phyloP scores from a whole-genome alignment of 1,140 invertebrate species.

The Drosophila burlai region DNA sequence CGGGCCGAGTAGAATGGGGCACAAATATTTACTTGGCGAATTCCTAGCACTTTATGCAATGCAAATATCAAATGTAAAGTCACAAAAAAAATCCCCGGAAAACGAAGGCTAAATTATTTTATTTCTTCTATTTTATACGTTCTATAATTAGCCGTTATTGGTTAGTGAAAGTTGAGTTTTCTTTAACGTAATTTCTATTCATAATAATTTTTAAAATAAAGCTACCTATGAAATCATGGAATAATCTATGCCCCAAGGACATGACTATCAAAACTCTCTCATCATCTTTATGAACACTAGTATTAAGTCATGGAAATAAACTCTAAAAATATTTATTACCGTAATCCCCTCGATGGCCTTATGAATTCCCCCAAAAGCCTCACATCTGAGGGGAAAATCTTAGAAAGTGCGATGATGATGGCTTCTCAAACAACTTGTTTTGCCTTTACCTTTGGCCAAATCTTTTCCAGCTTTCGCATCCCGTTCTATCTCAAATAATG shows the following conservation, averaged over 20 bases:
- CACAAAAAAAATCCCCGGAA: conserved; percentile 25
- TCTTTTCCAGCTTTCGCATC: conserved; percentile 25
- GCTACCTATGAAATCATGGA: background rate
- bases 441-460: conserved; percentile 31
- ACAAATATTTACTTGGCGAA: conserved; percentile 78
- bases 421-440: conserved; percentile 14
- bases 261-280: background rate
- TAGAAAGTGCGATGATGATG: conserved; percentile 15
- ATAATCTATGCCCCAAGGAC: background rate
- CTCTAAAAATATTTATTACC: conserved; percentile 29
- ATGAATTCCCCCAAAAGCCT: conserved; percentile 14
- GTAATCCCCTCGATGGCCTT: background rate
- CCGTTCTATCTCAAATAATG: conserved; percentile 37
- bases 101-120: background rate
- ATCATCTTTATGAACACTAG: background rate
- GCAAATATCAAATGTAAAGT: conserved; percentile 49
- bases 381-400: conserved; percentile 13
- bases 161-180: background rate
- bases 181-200: background rate
- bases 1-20: conserved; percentile 42
- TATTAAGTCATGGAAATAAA: conserved; percentile 25
- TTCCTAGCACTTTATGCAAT: conserved; percentile 66
- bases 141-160: background rate
- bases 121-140: background rate
- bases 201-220: background rate